phyloP scores from a whole-genome alignment of 1,140 invertebrate genomes.

The Pseudobourletiella spinata region DNA sequence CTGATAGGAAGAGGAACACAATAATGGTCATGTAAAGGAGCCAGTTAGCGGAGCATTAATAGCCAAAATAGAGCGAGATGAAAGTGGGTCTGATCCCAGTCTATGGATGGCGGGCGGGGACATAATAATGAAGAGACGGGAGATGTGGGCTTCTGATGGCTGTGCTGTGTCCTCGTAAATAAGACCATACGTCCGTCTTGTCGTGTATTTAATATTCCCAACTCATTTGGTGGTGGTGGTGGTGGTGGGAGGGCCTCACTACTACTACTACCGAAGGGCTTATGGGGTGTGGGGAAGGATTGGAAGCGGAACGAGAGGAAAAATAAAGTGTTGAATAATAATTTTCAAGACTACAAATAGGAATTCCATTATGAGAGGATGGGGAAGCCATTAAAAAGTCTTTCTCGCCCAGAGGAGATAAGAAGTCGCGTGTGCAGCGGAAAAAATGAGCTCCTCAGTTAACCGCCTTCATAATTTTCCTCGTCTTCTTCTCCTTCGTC shows the following conservation, averaged over 20 bases:
- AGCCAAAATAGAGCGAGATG: too few species aligned
- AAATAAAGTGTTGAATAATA: slow-evolving; percentile 24
- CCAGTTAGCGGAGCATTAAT: too few species aligned
- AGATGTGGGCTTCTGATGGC: background rate
- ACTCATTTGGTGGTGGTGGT: too few species aligned
- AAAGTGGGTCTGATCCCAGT: too few species aligned
- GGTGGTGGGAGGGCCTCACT: background rate
- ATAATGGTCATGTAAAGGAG: too few species aligned
- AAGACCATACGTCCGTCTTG: background rate
- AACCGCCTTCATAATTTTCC: slow-evolving; percentile 26
- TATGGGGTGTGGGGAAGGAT: background rate
- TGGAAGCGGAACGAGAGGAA: background rate
- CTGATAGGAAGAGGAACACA: too few species aligned
- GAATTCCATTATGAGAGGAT: slow-evolving; percentile 28
- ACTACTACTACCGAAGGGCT: too few species aligned
- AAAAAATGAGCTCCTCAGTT: slow-evolving; percentile 21
- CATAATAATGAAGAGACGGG: background rate
- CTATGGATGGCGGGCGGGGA: background rate
- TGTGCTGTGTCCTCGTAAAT: too few species aligned
- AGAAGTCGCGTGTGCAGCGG: slow-evolving; percentile 18
- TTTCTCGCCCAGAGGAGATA: slow-evolving; percentile 15
- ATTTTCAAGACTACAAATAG: slow-evolving; percentile 27
- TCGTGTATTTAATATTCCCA: too few species aligned
- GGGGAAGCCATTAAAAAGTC: slow-evolving; percentile 25
- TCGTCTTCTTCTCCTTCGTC: slow-evolving; percentile 3